Evolutionary conservation across 2,113 vertebrate species (phyloP), one percentile per base, ranked within the genome.

Genomic region (Propithecus coquereli): DNA sequence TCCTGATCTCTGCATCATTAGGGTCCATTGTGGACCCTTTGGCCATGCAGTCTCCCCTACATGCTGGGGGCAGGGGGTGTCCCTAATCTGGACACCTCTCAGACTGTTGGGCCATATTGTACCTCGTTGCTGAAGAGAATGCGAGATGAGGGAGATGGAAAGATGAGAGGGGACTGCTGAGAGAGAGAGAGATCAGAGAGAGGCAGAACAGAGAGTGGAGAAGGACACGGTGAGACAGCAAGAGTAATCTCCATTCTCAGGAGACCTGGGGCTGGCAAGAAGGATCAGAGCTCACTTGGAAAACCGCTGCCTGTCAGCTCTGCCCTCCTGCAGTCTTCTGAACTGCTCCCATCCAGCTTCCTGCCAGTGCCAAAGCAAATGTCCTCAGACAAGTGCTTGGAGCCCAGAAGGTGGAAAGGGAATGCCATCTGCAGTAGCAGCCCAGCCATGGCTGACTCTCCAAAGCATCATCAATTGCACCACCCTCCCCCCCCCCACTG

Each of bases 331-430:
- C 20, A n/a, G 32, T 5, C 82, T 77, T 92, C 65, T 73, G 76
- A 34, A 30, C 47, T 5, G 5, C 77, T 47, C 13, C 8, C 37
- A 4, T 6, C 59, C 89, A 80, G 82, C 54, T 59, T 83, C 77
- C 70, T 45, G 54, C 14, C 32, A 86, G n/a, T 47, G 70, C 74
- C 81, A 84, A 83, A 93, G 27, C 81, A 84, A 74, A 94, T 32
- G 30, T 32, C 34, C 50, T 47, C 70, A 47, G 65, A 73, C 6
- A 30, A 84, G 40, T 6, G 22, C 52, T 6, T 61, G 27, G 40
- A 71, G 43, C n/a, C 43, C 82, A 17, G 57, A 54, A 79, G 43
- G 40, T 54, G 71, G 79, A 17, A 45, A 37, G 79, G 50, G 34
- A 47, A 59, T 59, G 23, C 27, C 6, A 0, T n/a, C 25, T 47